Evolutionary conservation across 2,888 invertebrate genomes (phyloP), one percentile per base, ranked within the genome.

Genomic region (Asteroscopus sphinx): DNA sequence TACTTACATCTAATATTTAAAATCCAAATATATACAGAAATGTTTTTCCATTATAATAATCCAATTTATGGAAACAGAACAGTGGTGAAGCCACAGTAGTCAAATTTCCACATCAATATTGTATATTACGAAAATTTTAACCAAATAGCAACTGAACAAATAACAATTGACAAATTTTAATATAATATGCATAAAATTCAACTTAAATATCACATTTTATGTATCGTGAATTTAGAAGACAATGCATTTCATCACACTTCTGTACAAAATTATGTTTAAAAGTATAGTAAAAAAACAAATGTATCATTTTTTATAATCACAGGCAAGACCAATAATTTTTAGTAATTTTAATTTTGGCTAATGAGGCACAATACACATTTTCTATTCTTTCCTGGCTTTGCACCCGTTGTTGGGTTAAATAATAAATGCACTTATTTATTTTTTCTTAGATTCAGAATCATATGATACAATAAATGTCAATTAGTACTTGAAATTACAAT

Each of bases 1-100:
- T 93, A 92, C 91, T 91, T 93, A 93, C 8, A 83, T 80, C 88
- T 92, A 92, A 85, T 76, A 84, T 79, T 84, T 83, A 84, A 86
- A 85, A 85, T 87, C 77, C 88, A 89, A 88, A 89, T 92, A 92
- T 91, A 91, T 90, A 92, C 90, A 91, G 85, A 89, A 87, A 89
- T 84, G 80, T 85, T 86, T 72, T 71, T 56, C 45, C 60, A 63
- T 61, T 46, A 57, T 58, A 21, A 25, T 67, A 60, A 65, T 67
- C 59, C 44, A 69, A 70, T 71, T 68, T 51, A 68, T 64, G 64
- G 48, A 48, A 55, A 61, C 61, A 62, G 57, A 62, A 63, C 40
- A 62, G 59, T 53, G 49, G 61, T 59, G 62, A 70, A 69, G 59
- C 68, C 73, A 76, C 60, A 71, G 68, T 21, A 57, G 63, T 67